These are phyloP conservation scores for Apoda limacodes DNA, from an alignment of 2,888 invertebrate genomes.

Conservation along the genomic window DNA sequence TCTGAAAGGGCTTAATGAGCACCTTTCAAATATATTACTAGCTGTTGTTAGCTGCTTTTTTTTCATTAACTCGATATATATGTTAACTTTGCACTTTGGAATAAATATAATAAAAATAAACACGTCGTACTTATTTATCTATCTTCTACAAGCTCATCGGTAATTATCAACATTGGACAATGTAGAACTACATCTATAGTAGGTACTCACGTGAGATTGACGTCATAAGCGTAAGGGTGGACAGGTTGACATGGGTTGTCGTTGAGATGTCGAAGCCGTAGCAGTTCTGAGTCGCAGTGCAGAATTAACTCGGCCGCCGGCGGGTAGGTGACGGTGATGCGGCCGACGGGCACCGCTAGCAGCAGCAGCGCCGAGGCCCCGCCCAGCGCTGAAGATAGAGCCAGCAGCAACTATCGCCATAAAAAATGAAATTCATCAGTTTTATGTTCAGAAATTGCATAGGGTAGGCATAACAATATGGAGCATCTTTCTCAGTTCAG, in stretches of 20 bases:
- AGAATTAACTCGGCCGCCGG: conserved; percentile 70
- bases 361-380: conserved; percentile 76
- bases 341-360: conserved; percentile 77
- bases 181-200: no score
- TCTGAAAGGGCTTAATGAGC: no score
- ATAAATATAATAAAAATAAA: no score
- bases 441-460: no score
- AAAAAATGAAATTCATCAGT: not conserved
- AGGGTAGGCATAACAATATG: no score
- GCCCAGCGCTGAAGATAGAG: conserved; percentile 75
- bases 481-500: not conserved
- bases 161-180: no score
- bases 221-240: conserved; percentile 53
- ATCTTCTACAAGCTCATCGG: no score
- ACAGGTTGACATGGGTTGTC: conserved; percentile 60
- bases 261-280: conserved; percentile 50
- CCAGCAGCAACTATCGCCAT: conserved; percentile 75
- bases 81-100: no score
- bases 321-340: conserved; percentile 75
- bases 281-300: conserved; percentile 47
- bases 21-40: no score
- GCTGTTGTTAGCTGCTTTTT: no score
- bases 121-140: no score
- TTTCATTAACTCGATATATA: no score
- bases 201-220: conserved; percentile 54